Conservation (phyloP, 2,113 vertebrate species). For the Mobula hypostoma region DNA sequence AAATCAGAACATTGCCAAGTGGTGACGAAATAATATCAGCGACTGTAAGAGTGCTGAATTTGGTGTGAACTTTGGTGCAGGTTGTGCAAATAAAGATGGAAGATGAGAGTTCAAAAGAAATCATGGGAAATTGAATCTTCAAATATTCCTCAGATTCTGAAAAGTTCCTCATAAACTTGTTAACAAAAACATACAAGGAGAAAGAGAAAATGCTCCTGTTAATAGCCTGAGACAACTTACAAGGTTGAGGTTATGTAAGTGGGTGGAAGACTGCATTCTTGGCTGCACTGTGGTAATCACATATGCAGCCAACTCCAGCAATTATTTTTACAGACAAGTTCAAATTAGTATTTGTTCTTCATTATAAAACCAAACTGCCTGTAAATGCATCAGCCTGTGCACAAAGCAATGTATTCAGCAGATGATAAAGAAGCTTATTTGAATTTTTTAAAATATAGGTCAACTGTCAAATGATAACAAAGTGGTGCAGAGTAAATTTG, state of each 20-base stretch:
- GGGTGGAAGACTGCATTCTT: not conserved
- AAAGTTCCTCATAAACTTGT: too few species aligned
- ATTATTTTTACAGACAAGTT: conserved; percentile 4
- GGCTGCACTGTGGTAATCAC: not conserved
- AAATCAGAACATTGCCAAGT: too few species aligned
- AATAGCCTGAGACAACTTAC: not conserved
- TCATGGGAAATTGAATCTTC: too few species aligned
- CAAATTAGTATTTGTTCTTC: not conserved
- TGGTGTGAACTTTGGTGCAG: too few species aligned
- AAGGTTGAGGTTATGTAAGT: not conserved
- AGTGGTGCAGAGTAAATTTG: not conserved
- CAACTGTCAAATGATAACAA: conserved; percentile 8
- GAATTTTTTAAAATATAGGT: not conserved
- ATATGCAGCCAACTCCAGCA: not conserved
- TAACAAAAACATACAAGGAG: too few species aligned
- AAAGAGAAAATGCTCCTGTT: too few species aligned
- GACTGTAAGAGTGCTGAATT: too few species aligned
- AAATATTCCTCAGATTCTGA: too few species aligned
- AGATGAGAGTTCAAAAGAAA: too few species aligned
- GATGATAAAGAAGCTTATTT: not conserved
- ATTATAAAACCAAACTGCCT: not conserved
- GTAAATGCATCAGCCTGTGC: not conserved
- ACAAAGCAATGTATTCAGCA: not conserved
- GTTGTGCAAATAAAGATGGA: too few species aligned
- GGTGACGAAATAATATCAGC: too few species aligned